Conservation (phyloP, 1,140 invertebrate species). For the Meloidogyne floridensis region DNA sequence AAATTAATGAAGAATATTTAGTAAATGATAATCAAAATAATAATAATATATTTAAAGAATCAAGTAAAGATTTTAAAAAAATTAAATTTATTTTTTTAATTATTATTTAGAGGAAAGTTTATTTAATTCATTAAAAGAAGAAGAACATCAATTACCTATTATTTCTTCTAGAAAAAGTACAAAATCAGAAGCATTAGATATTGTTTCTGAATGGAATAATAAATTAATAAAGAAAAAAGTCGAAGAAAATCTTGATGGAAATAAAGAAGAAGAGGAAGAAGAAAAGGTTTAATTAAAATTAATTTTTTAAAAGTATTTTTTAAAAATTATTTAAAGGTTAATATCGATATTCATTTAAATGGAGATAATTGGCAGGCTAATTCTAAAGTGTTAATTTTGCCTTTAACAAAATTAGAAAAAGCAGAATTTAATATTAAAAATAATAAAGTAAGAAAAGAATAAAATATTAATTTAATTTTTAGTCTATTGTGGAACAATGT, state of each 20-base stretch:
- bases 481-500: background rate
- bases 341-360: background rate
- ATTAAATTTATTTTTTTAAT: background rate
- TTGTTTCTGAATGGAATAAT: slow-evolving; percentile 23
- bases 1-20: too few relatives aligned
- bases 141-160: background rate
- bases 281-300: background rate
- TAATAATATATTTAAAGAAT: background rate
- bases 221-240: background rate
- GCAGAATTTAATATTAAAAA: background rate
- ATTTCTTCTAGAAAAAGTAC: background rate
- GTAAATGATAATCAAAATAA: background rate
- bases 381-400: background rate
- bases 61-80: background rate
- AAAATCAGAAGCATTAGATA: slow-evolving; percentile 21
- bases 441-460: background rate
- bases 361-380: background rate
- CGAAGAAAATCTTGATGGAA: background rate
- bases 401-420: background rate
- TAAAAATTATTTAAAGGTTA: background rate
- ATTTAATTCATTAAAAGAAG: background rate
- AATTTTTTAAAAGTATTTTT: background rate
- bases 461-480: background rate
- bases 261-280: background rate
- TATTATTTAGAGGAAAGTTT: background rate